Evolutionary conservation across 2,888 invertebrate species (phyloP).

Genomic region (Boloria selene): DNA sequence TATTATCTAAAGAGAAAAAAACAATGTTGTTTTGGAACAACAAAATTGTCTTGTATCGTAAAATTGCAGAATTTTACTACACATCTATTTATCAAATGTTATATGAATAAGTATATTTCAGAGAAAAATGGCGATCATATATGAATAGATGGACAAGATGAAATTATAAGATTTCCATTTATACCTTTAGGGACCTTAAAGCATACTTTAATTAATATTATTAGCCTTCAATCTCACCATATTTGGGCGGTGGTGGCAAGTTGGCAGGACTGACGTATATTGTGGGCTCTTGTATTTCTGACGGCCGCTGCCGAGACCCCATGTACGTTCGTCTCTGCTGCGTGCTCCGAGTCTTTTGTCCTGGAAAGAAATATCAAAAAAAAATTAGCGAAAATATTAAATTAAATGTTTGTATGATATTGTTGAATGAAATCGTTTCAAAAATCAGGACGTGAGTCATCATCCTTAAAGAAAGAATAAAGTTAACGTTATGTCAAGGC

Average conservation of each 20-base stretch:
- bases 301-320: conserved; percentile 58
- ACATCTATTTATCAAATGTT: too few relatives aligned
- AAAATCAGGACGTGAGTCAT: too few relatives aligned
- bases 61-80: too few relatives aligned
- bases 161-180: background rate
- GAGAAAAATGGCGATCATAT: too few relatives aligned
- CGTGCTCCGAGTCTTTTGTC: conserved; percentile 77
- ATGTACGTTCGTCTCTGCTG: conserved; percentile 71
- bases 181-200: background rate
- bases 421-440: too few relatives aligned
- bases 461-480: too few relatives aligned
- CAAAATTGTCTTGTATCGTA: too few relatives aligned
- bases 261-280: conserved; percentile 75
- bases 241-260: conserved; percentile 75
- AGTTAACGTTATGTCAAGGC: too few relatives aligned
- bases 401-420: background rate
- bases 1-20: too few relatives aligned
- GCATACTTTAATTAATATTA: background rate
- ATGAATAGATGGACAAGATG: too few relatives aligned
- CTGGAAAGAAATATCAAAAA: conserved; percentile 54
- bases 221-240: conserved; percentile 56
- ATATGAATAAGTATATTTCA: too few relatives aligned
- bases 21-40: too few relatives aligned
- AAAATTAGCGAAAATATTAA: background rate
- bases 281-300: conserved; percentile 62